Base-by-base conservation (phyloP, 2,888 invertebrate species). In the Drosophila paramelanica region DNA sequence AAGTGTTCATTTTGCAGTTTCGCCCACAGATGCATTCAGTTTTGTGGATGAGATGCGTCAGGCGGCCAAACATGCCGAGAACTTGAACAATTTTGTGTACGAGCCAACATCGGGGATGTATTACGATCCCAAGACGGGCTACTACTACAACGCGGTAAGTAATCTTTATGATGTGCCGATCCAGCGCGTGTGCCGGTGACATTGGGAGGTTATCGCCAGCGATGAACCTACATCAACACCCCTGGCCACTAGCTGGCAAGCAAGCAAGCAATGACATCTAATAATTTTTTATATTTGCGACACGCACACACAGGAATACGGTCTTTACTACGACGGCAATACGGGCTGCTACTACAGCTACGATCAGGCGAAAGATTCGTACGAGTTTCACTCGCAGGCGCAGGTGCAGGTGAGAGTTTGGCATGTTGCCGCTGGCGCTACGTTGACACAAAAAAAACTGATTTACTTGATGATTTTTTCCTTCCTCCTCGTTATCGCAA, bases 281-380 rank as follows among this genome's bases (percentile, higher is more conserved):
- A 31, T 51, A 27, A 25, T 20, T 57, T 17, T 47, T 23, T 58
- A 33, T 60, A 92, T 93, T 6, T 50, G 6, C 20, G 20, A 20
- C 20, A 43, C 88, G 98, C 5, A 43, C 88, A 98, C 5, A 43
- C 88, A 98, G 98, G 96, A 96, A 91, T 94, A 96, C 84, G 96
- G 96, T 1, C 93, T 98, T 31, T 98, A 98, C 91, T 98, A 98
- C 90, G 97, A 98, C 92, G 96, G 97, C 6, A 95, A 96, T 75
- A 95, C 95, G 33, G 96, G 96, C 3, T 96, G 95, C 59, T 98
- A 98, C 91, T 96, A 97, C 89, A 94, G 94, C 83, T 98, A 96
- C 90, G 96, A 98, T 82, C 94, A 95, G 79, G 94, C 95, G 33
- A 96, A 94, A 55, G 94, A 96, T 84, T 93, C 94, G 38, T 97